phyloP scores from a whole-genome alignment of 2,888 invertebrate species.

The Cantharis flavilabris region DNA sequence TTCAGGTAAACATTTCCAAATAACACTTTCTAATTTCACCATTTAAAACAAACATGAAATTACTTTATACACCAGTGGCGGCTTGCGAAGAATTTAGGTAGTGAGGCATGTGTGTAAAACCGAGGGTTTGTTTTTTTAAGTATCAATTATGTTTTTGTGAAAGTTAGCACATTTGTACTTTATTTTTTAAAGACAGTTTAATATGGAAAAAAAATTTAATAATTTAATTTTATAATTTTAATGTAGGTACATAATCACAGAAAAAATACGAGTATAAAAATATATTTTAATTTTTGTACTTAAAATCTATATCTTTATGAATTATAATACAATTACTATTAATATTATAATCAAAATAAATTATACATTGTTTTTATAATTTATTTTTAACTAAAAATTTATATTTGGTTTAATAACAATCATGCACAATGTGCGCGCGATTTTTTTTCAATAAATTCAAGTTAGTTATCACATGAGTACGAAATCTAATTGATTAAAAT shows the following conservation, averaged over 20 bases:
- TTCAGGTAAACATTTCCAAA: not conserved
- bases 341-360: not conserved
- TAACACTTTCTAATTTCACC: not conserved
- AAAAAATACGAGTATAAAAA: not conserved
- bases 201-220: not conserved
- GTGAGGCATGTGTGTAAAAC: too few relatives aligned
- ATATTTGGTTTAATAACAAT: not conserved
- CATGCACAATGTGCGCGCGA: not conserved
- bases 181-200: not conserved
- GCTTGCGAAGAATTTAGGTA: too few relatives aligned
- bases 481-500: not conserved
- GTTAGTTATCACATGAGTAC: not conserved
- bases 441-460: not conserved
- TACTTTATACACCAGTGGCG: not conserved
- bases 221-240: not conserved
- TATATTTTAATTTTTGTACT: not conserved
- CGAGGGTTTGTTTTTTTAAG: too few relatives aligned
- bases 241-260: not conserved
- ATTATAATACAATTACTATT: not conserved
- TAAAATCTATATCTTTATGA: not conserved
- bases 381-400: not conserved
- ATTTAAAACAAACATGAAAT: not conserved
- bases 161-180: not conserved
- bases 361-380: not conserved
- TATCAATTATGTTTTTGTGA: too few relatives aligned